Evolutionary conservation across 2,797 vertebrate species (phyloP).

Genomic region (Protosalanx chinensis): DNA sequence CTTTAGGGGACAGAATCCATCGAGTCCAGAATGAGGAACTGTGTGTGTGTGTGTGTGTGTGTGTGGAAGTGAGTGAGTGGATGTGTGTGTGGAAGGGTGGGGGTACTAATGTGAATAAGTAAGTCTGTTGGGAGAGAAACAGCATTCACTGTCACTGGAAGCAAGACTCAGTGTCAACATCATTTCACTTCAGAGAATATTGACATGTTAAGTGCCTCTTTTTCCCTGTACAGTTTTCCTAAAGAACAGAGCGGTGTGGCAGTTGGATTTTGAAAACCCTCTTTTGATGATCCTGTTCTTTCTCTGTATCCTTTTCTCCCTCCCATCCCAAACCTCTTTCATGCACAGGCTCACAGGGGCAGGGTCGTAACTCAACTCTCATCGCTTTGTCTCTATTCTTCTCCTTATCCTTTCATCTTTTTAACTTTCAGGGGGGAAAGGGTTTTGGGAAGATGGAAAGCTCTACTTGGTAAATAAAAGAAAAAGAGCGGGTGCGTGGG

Average conservation of each 20-base stretch:
- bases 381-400: conserved; percentile 76
- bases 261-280: conserved; percentile 56
- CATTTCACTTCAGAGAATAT: conserved; percentile 34
- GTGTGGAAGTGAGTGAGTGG: conserved; percentile 7
- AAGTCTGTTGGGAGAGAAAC: neutral
- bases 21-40: conserved; percentile 7
- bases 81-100: neutral
- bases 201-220: conserved; percentile 56
- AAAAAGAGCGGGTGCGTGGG: conserved; percentile 42
- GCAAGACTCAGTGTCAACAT: conserved; percentile 40
- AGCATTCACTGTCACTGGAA: conserved; percentile 43
- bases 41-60: conserved; percentile 12
- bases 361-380: conserved; percentile 72
- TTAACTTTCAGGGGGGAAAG: conserved; percentile 72
- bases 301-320: conserved; percentile 65
- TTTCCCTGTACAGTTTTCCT: conserved; percentile 42
- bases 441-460: conserved; percentile 72
- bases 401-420: conserved; percentile 80
- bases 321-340: conserved; percentile 75
- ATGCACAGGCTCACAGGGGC: conserved; percentile 72
- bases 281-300: conserved; percentile 60
- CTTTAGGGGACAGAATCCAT: neutral
- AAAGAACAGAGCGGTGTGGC: conserved; percentile 63
- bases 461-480: conserved; percentile 67
- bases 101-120: conserved; percentile 16